These are phyloP conservation scores for Oophaga sylvatica DNA, from an alignment of 2,797 vertebrate genomes.

Conservation along the genomic window DNA sequence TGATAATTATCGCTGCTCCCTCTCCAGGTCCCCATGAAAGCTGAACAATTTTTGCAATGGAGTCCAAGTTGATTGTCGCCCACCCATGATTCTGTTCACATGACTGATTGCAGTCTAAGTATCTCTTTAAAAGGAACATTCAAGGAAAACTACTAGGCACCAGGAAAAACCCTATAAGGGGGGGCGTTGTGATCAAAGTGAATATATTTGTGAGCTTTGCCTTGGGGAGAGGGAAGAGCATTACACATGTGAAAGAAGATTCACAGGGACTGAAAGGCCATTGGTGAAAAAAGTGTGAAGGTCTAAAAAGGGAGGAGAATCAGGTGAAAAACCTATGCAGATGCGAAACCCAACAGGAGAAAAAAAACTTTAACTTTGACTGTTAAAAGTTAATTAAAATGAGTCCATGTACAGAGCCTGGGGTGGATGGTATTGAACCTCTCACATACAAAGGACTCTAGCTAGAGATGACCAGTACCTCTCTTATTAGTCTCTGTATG, in stretches of 20 bases:
- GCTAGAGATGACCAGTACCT: too few relatives aligned
- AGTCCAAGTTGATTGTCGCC: not conserved
- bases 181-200: constrained; percentile 63
- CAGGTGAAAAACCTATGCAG: constrained; percentile 43
- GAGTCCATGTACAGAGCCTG: too few relatives aligned
- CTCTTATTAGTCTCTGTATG: too few relatives aligned
- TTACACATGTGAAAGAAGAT: constrained; percentile 31
- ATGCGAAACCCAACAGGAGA: not conserved
- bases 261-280: not conserved
- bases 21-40: too few relatives aligned
- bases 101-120: too few relatives aligned
- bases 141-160: too few relatives aligned
- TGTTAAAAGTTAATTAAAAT: too few relatives aligned
- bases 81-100: not conserved
- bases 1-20: too few relatives aligned
- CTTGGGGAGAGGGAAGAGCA: constrained; percentile 6
- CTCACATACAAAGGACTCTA: too few relatives aligned
- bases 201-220: constrained; percentile 50
- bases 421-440: too few relatives aligned
- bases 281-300: not conserved
- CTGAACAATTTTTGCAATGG: not conserved
- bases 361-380: too few relatives aligned
- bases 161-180: constrained; percentile 2
- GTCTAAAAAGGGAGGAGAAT: not conserved
- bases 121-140: too few relatives aligned